phyloP scores from a whole-genome alignment of 2,888 invertebrate species.

The Neria commutata region DNA sequence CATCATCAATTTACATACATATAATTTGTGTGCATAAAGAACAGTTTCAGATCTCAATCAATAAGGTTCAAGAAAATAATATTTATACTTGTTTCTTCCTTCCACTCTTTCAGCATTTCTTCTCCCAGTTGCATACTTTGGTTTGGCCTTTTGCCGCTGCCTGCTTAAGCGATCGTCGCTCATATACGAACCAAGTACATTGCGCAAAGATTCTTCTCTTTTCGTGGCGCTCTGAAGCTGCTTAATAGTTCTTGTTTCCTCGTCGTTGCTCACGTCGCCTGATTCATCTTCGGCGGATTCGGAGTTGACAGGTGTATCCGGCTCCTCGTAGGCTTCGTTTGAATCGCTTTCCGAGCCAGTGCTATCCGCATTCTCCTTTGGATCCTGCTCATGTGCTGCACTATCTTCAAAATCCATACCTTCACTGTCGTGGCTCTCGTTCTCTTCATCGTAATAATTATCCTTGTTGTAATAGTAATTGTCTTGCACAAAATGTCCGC shows the following conservation, averaged over 20 bases:
- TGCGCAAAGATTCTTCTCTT: conserved; percentile 37
- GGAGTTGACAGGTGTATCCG: too few relatives aligned
- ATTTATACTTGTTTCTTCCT: neutral
- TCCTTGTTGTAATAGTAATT: neutral
- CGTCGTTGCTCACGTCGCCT: neutral
- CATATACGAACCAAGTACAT: conserved; percentile 38
- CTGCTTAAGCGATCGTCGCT: conserved; percentile 35
- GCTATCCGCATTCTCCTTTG: neutral
- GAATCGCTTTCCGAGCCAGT: neutral
- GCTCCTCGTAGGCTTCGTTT: too few relatives aligned
- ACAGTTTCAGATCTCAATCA: too few relatives aligned
- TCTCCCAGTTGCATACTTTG: neutral
- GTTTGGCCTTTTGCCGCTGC: conserved; percentile 35
- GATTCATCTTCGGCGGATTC: too few relatives aligned
- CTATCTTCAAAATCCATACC: conserved; percentile 3
- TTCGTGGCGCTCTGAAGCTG: too few relatives aligned
- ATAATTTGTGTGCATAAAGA: too few relatives aligned
- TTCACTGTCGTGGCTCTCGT: neutral
- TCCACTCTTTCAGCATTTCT: neutral
- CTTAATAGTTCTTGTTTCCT: too few relatives aligned
- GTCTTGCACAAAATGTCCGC: neutral
- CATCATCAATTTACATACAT: too few relatives aligned
- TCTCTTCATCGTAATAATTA: neutral
- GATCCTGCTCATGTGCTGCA: neutral
- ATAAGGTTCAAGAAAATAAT: too few relatives aligned